phyloP scores from a whole-genome alignment of 2,797 vertebrate species.

The Sebastes vulpes region DNA sequence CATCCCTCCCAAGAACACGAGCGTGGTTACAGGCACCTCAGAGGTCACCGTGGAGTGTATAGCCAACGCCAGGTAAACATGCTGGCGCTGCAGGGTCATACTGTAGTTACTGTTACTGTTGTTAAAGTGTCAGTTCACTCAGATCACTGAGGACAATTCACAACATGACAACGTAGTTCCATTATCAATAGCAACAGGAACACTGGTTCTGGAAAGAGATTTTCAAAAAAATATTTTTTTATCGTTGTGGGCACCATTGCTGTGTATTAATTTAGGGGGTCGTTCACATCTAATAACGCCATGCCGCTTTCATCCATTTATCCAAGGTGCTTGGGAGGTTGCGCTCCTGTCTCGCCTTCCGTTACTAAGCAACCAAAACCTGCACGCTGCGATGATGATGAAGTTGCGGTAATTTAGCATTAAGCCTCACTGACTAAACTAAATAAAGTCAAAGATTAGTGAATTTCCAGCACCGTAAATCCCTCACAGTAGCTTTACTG shows the following conservation, averaged over 20 bases:
- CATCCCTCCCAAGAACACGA: conserved; percentile 95
- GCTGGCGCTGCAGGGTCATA: neutral
- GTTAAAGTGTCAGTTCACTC: neutral
- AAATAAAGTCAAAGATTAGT: no score
- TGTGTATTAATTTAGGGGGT: no score
- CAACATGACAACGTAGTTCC: neutral
- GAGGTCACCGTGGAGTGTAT: conserved; percentile 97
- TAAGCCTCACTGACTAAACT: no score
- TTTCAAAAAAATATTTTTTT: neutral
- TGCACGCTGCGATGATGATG: no score
- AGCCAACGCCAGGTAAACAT: conserved; percentile 92
- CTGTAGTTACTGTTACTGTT: neutral
- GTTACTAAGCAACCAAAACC: no score
- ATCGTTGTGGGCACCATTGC: neutral
- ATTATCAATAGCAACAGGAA: neutral
- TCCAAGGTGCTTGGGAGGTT: no score
- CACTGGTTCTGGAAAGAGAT: neutral
- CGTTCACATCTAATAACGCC: no score
- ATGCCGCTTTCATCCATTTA: no score
- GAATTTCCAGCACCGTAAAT: no score
- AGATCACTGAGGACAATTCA: neutral
- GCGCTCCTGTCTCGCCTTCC: no score
- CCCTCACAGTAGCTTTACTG: no score
- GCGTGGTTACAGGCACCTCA: conserved; percentile 92
- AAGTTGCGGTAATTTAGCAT: no score